A percentile compares a stretch with the other conserved stretches of the same genome.
Conservation (phyloP, 1,140 invertebrate genomes). For the Drosophila guanche region DNA sequence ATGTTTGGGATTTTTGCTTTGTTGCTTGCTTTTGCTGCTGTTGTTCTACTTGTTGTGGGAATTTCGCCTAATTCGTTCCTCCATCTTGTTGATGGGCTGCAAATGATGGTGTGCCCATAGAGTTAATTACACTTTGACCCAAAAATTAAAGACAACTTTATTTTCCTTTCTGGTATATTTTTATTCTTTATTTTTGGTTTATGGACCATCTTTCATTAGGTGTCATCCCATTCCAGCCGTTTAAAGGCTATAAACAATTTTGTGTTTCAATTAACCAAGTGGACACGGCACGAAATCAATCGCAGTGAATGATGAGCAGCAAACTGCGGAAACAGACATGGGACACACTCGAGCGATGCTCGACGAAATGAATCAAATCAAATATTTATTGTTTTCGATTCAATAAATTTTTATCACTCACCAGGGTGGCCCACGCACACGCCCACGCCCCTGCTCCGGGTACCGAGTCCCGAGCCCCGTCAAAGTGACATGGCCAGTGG, state of each 20-base stretch:
- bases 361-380: conserved; percentile 78
- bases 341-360: background rate
- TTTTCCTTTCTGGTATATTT: conserved; percentile 2
- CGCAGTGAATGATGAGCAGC: conserved; percentile 57
- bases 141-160: conserved; percentile 41
- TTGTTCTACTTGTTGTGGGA: conserved; percentile 23
- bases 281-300: conserved; percentile 64
- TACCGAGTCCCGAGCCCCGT: conserved; percentile 2
- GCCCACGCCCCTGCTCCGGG: conserved; percentile 10
- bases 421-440: conserved; percentile 40
- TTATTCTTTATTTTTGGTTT: conserved; percentile 19
- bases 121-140: conserved; percentile 52
- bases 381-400: conserved; percentile 82
- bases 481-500: conserved; percentile 40
- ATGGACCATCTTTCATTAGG: conserved; percentile 5
- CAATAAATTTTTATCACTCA: conserved; percentile 82
- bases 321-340: conserved; percentile 13
- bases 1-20: conserved; percentile 59
- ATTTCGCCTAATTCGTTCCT: conserved; percentile 37
- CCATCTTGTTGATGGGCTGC: conserved; percentile 64
- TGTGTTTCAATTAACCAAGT: conserved; percentile 70
- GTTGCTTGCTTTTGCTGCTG: conserved; percentile 33
- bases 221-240: background rate
- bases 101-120: conserved; percentile 59
- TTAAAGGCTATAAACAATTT: conserved; percentile 39